Percentiles rank a stretch among this genome's conserved stretches.
These are phyloP conservation scores for Saccostrea echinata DNA, from an alignment of 1,140 invertebrate genomes.

Conservation along the genomic window DNA sequence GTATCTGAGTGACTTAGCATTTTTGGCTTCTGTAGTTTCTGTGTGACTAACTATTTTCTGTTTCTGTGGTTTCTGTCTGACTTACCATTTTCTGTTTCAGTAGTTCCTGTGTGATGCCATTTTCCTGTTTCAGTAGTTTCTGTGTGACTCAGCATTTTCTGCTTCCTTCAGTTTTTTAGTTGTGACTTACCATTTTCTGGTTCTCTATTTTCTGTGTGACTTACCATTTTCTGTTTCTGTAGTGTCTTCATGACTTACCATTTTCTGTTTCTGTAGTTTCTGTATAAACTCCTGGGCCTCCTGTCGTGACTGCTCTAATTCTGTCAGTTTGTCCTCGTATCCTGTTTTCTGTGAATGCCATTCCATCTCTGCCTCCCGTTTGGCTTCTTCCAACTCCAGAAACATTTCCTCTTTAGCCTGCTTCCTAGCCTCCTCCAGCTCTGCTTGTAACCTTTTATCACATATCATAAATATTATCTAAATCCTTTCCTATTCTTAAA, in stretches of 20 bases:
- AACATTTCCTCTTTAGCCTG: constrained; percentile 68
- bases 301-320: constrained; percentile 65
- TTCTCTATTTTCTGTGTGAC: neutral
- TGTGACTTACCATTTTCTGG: neutral
- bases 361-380: constrained; percentile 64
- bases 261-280: constrained; percentile 75
- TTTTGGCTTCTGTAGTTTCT: neutral
- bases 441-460: constrained; percentile 67
- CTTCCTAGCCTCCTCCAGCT: constrained; percentile 82
- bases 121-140: too few species aligned
- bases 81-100: constrained; percentile 75
- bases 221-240: neutral
- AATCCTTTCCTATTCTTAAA: too few species aligned
- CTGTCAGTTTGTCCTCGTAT: constrained; percentile 73
- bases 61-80: neutral
- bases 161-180: neutral
- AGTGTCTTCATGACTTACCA: constrained; percentile 58
- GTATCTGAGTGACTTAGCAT: neutral
- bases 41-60: neutral
- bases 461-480: too few species aligned
- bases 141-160: neutral
- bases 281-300: constrained; percentile 71
- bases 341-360: constrained; percentile 65
- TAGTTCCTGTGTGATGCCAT: constrained; percentile 62
- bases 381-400: constrained; percentile 63